Conservation (phyloP, 2,888 invertebrate species). For the Colostygia pectinataria region DNA sequence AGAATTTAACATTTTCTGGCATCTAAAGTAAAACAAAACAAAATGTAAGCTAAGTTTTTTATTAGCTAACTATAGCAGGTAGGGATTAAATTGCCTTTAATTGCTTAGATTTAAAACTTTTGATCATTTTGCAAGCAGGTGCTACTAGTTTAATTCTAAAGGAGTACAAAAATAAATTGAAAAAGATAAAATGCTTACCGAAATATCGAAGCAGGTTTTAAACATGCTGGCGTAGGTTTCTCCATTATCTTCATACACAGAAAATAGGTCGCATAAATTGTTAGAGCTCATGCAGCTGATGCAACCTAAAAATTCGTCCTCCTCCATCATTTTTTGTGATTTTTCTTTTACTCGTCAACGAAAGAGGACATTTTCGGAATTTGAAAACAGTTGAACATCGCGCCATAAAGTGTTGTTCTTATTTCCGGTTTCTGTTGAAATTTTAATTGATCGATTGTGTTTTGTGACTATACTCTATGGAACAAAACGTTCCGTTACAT, state of each 20-base stretch:
- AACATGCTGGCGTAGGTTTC: slow-evolving; percentile 73
- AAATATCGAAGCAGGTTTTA: slow-evolving; percentile 73
- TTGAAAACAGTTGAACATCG: slow-evolving; percentile 39
- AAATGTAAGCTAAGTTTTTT: neutral
- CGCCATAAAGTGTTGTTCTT: slow-evolving; percentile 32
- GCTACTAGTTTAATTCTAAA: neutral
- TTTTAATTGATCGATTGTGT: slow-evolving; percentile 12
- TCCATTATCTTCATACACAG: slow-evolving; percentile 66
- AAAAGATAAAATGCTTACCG: slow-evolving; percentile 48
- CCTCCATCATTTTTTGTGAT: slow-evolving; percentile 55
- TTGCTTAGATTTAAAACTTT: no score
- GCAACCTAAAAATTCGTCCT: slow-evolving; percentile 77
- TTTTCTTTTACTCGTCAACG: slow-evolving; percentile 35
- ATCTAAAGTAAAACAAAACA: slow-evolving; percentile 42
- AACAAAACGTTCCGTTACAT: slow-evolving; percentile 21
- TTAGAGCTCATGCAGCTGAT: slow-evolving; percentile 75
- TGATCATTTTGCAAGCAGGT: no score
- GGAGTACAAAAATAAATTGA: neutral
- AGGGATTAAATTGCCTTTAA: no score
- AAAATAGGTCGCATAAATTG: slow-evolving; percentile 79
- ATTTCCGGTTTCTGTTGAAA: slow-evolving; percentile 5
- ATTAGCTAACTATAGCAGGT: no score
- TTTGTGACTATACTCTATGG: slow-evolving; percentile 4
- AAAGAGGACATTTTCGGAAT: slow-evolving; percentile 47
- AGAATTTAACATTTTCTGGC: slow-evolving; percentile 60